Evolutionary conservation across 2,888 invertebrate species (phyloP).

Genomic region (Dioctria linearis): DNA sequence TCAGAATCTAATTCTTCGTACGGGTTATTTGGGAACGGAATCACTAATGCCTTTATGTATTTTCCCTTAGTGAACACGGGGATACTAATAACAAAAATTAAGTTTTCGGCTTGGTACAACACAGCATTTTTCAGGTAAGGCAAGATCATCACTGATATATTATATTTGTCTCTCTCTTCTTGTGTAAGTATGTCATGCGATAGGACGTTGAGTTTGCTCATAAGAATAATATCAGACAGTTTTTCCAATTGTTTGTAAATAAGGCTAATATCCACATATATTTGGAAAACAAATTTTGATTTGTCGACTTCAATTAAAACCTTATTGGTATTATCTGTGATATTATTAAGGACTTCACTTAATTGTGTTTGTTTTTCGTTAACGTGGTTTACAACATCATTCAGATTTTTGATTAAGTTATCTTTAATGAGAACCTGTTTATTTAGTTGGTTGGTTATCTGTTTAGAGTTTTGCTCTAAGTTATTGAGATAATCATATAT

Average conservation of each 20-base stretch:
- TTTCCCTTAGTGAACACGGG: constrained; percentile 5
- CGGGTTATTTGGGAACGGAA: constrained; percentile 33
- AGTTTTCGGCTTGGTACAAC: background rate
- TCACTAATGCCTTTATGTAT: constrained; percentile 25
- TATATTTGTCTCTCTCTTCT: constrained; percentile 33
- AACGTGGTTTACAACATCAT: background rate
- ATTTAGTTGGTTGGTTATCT: constrained; percentile 2
- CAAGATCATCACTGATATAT: constrained; percentile 7
- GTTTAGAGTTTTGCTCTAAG: background rate
- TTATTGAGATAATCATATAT: background rate
- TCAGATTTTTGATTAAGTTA: background rate
- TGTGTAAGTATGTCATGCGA: background rate
- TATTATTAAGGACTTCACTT: too few species aligned
- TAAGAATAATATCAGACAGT: constrained; percentile 21
- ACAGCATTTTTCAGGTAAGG: constrained; percentile 20
- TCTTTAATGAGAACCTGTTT: background rate
- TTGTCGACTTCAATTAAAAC: background rate
- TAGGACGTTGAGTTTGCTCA: constrained; percentile 3
- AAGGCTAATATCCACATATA: background rate
- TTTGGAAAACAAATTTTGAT: background rate
- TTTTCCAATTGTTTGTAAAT: constrained; percentile 37
- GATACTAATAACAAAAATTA: constrained; percentile 9
- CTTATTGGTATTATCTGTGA: too few species aligned
- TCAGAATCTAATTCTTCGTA: constrained; percentile 18
- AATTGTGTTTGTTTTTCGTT: constrained; percentile 6